phyloP scores from a whole-genome alignment of 2,888 invertebrate genomes.

The Noctua fimbriata region DNA sequence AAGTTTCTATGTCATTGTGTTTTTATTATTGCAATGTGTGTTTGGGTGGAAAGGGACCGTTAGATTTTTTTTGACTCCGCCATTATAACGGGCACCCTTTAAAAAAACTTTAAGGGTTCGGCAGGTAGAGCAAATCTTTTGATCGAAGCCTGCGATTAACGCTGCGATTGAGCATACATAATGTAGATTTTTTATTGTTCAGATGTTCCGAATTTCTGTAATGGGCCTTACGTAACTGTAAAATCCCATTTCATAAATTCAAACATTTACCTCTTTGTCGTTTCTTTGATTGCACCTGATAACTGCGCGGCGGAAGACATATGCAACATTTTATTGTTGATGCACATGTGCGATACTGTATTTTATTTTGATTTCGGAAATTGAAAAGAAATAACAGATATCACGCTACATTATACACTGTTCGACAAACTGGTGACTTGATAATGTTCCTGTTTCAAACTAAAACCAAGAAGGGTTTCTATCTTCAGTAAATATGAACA shows the following conservation, averaged over 20 bases:
- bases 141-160: constrained; percentile 84
- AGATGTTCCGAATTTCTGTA: constrained; percentile 78
- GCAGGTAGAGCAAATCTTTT: constrained; percentile 88
- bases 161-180: constrained; percentile 81
- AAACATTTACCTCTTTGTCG: constrained; percentile 63
- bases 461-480: not conserved
- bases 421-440: not conserved
- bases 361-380: constrained; percentile 2
- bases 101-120: constrained; percentile 80
- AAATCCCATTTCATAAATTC: constrained; percentile 63
- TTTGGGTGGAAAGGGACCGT: constrained; percentile 86
- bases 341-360: constrained; percentile 45
- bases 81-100: constrained; percentile 87
- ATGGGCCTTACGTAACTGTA: constrained; percentile 80
- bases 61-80: constrained; percentile 83
- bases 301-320: constrained; percentile 57
- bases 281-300: constrained; percentile 63
- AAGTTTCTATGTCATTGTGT: constrained; percentile 86
- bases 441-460: not conserved
- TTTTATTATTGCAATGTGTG: constrained; percentile 87
- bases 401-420: not conserved
- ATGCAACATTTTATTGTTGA: constrained; percentile 57
- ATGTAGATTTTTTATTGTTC: constrained; percentile 76
- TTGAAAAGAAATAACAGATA: not conserved
- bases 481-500: not conserved